Percentiles rank a stretch among this genome's conserved stretches.
phyloP scores from a whole-genome alignment of 2,113 vertebrate species.

The Melanerpes aurifrons region DNA sequence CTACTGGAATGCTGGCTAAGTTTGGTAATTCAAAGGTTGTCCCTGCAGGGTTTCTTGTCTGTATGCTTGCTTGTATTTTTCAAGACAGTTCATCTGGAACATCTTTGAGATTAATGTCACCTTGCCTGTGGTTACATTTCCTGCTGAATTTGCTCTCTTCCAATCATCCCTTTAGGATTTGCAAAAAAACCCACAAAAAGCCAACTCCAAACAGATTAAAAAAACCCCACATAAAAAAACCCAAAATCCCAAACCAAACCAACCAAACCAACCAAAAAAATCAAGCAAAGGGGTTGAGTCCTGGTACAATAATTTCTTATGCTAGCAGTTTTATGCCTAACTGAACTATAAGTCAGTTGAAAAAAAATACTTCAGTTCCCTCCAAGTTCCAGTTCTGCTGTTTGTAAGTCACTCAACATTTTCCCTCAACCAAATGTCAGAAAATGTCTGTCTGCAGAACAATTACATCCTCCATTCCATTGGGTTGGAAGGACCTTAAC shows the following conservation, averaged over 20 bases:
- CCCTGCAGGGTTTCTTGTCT: background rate
- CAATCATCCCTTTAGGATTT: background rate
- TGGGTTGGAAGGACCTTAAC: no score
- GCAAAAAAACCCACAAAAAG: background rate
- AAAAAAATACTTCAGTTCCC: background rate
- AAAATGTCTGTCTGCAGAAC: background rate
- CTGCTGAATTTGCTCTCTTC: constrained; percentile 1
- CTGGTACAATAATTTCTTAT: background rate
- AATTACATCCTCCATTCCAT: background rate
- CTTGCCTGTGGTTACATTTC: constrained; percentile 13
- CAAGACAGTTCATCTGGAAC: constrained; percentile 13
- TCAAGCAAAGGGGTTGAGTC: background rate
- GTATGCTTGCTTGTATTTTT: background rate
- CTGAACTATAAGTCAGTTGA: background rate
- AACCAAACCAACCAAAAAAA: background rate
- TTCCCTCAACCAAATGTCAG: background rate
- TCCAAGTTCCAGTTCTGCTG: background rate
- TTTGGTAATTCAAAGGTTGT: background rate
- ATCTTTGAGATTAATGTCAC: constrained; percentile 25
- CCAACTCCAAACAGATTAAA: background rate
- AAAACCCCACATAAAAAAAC: background rate
- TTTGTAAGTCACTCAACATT: background rate
- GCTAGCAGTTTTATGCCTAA: background rate
- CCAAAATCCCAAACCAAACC: background rate
- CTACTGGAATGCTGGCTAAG: background rate